These are phyloP conservation scores for Oxyscelio sp. DNA, from an alignment of 2,888 invertebrate species.

Conservation along the genomic window DNA sequence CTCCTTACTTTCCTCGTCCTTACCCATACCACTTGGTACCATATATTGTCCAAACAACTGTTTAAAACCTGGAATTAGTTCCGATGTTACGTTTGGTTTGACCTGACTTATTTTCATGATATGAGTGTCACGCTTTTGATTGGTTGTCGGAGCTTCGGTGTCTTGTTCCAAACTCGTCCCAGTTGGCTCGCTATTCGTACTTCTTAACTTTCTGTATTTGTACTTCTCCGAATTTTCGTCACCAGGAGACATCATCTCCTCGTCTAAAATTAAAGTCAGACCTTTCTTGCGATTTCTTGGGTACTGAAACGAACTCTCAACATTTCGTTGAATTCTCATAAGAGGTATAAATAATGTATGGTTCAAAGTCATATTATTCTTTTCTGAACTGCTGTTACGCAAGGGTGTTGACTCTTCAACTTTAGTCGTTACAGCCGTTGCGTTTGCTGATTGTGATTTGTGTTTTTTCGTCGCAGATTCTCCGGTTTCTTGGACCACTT, in stretches of 20 bases:
- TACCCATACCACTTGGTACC: no score
- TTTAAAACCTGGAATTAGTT: constrained; percentile 2
- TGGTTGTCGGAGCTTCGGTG: background rate
- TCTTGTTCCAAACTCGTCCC: constrained; percentile 24
- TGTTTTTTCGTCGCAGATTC: constrained; percentile 6
- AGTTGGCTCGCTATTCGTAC: background rate
- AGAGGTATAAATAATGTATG: no score
- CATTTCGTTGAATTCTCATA: no score
- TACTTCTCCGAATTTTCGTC: constrained; percentile 81
- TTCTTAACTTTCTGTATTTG: constrained; percentile 11
- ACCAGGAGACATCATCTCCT: constrained; percentile 83
- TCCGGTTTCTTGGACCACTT: constrained; percentile 20
- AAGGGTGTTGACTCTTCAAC: constrained; percentile 70
- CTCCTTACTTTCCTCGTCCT: no score
- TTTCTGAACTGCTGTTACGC: constrained; percentile 43
- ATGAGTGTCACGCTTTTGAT: constrained; percentile 19
- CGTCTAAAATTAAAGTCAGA: constrained; percentile 75
- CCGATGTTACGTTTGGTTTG: background rate
- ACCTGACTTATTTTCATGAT: constrained; percentile 40
- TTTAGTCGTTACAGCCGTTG: constrained; percentile 77
- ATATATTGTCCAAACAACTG: background rate
- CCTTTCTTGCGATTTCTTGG: constrained; percentile 48
- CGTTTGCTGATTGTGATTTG: constrained; percentile 70
- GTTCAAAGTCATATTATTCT: no score
- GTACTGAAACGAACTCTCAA: no score